Percentiles rank a stretch among this genome's conserved stretches.
Evolutionary conservation across 1,140 invertebrate species (phyloP).

Genomic region (Orchestia grillus): DNA sequence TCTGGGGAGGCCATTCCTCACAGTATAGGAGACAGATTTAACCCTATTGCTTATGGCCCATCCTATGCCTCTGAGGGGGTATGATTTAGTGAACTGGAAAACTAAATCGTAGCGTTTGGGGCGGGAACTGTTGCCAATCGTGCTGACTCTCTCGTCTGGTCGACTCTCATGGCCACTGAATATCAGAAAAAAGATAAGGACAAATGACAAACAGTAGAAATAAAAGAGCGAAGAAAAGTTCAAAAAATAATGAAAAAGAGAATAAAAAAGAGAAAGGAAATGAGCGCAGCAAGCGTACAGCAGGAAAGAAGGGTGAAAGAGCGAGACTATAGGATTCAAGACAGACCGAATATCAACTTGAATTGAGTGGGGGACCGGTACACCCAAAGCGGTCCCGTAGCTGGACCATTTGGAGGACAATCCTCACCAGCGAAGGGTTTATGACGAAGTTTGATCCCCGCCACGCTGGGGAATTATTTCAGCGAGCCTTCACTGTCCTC

Average conservation of each 20-base stretch:
- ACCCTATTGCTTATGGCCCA: too few relatives aligned
- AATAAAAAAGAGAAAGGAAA: neutral
- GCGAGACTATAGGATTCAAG: too few relatives aligned
- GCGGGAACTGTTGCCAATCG: too few relatives aligned
- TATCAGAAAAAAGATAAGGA: neutral
- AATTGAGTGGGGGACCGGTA: neutral
- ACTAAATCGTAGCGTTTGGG: too few relatives aligned
- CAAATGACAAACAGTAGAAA: neutral
- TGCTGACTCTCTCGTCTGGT: neutral
- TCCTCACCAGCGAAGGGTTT: neutral
- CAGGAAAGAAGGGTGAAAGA: neutral
- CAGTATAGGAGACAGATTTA: too few relatives aligned
- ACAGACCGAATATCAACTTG: neutral
- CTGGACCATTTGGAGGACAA: neutral
- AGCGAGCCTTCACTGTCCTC: neutral
- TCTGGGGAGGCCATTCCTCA: too few relatives aligned
- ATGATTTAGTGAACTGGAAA: too few relatives aligned
- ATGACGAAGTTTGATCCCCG: neutral
- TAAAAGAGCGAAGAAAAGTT: neutral
- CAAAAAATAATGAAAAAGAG: too few relatives aligned
- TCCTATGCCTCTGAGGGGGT: too few relatives aligned
- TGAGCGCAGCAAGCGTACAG: too few relatives aligned
- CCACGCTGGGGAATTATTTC: neutral
- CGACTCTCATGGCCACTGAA: neutral
- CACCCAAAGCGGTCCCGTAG: neutral